Evolutionary conservation across 2,797 vertebrate species (phyloP).

Genomic region (Tragelaphus oryx): DNA sequence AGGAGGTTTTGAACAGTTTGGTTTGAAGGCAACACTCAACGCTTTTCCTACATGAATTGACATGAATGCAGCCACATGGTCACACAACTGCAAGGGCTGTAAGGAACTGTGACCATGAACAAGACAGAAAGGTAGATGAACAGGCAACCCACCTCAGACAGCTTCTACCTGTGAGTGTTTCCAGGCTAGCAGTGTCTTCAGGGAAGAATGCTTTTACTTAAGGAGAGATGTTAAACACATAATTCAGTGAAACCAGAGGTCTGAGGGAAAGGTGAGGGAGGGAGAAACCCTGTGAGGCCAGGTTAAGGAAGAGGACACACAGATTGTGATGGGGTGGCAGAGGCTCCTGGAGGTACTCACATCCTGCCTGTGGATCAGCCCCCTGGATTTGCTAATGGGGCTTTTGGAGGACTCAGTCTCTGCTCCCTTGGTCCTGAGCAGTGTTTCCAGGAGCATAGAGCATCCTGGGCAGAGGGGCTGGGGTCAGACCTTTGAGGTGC

Average conservation of each 20-base stretch:
- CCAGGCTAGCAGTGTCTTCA: background rate
- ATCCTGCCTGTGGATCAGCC: background rate
- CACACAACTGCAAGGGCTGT: background rate
- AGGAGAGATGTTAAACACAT: background rate
- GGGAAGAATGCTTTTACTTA: background rate
- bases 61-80: background rate
- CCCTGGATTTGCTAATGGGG: background rate
- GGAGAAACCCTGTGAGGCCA: background rate
- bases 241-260: background rate
- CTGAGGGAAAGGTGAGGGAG: background rate
- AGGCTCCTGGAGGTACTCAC: background rate
- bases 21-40: background rate
- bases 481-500: background rate
- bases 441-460: background rate
- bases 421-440: background rate
- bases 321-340: rapidly evolving
- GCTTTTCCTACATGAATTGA: background rate
- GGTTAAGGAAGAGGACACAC: background rate
- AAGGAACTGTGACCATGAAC: background rate
- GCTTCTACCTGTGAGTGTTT: background rate
- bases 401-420: background rate
- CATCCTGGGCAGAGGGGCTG: background rate
- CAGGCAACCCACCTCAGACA: background rate
- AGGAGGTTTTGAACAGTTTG: background rate
- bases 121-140: background rate